Evolutionary conservation across 2,888 invertebrate species (phyloP).

Genomic region (Parascotia fuliginaria): DNA sequence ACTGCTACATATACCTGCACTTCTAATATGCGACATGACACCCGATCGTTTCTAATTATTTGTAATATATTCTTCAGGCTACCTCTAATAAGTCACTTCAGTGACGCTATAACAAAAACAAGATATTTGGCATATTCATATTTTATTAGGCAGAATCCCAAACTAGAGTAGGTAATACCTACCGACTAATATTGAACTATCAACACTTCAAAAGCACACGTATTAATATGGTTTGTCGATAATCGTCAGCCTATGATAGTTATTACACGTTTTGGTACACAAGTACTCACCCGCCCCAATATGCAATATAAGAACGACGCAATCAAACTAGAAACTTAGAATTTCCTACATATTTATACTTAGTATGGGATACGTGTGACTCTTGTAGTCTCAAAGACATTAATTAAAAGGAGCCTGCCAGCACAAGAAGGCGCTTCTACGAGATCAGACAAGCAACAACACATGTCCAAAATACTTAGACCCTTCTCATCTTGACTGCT

Average conservation of each 20-base stretch:
- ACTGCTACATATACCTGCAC: too few species aligned
- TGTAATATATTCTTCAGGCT: too few species aligned
- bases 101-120: too few species aligned
- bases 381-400: constrained; percentile 71
- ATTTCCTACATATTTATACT: constrained; percentile 62
- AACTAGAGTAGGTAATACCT: too few species aligned
- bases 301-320: constrained; percentile 26
- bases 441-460: constrained; percentile 67
- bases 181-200: too few species aligned
- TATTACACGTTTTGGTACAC: not conserved
- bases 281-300: not conserved
- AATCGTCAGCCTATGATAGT: not conserved
- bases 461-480: constrained; percentile 63
- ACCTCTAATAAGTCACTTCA: too few species aligned
- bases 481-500: constrained; percentile 38
- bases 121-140: too few species aligned
- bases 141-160: too few species aligned
- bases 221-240: too few species aligned
- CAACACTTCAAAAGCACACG: too few species aligned
- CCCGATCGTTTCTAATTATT: too few species aligned
- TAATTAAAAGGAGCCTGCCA: constrained; percentile 82
- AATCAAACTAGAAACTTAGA: constrained; percentile 60
- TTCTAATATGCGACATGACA: too few species aligned
- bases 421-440: constrained; percentile 75
- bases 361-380: constrained; percentile 64